Evolutionary conservation across 2,797 vertebrate genomes (phyloP).

Genomic region (Enteromius trimaculatus): DNA sequence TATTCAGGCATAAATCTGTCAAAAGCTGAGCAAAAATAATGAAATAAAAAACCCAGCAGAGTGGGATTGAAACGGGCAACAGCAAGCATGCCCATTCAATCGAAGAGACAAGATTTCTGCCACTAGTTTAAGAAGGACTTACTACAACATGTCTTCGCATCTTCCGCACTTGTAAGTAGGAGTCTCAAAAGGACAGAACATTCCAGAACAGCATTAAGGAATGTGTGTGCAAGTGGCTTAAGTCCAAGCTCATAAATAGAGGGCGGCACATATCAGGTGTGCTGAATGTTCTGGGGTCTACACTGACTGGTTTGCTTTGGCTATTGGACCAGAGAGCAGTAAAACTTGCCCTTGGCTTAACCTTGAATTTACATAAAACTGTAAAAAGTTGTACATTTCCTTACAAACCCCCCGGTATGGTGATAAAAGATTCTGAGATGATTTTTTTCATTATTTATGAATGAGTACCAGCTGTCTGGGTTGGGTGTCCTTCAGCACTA

Average conservation of each 20-base stretch:
- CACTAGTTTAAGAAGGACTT: constrained; percentile 18
- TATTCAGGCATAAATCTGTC: constrained; percentile 51
- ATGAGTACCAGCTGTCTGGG: background rate
- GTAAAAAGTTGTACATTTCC: background rate
- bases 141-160: background rate
- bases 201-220: background rate
- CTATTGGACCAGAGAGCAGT: background rate
- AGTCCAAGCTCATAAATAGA: constrained; percentile 12
- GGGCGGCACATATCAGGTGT: background rate
- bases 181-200: background rate
- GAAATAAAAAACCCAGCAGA: constrained; percentile 32
- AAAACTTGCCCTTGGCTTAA: background rate
- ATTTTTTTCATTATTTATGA: background rate
- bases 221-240: background rate
- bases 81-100: constrained; percentile 33
- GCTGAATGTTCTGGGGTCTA: background rate
- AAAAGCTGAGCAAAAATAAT: constrained; percentile 22
- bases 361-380: background rate
- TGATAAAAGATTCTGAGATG: background rate
- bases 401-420: background rate
- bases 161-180: constrained; percentile 4
- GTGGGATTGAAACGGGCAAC: constrained; percentile 31
- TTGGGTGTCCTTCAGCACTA: background rate
- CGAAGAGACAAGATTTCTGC: constrained; percentile 10
- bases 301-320: background rate